A percentile compares a stretch with the other conserved stretches of the same genome.
Evolutionary conservation across 2,797 vertebrate species (phyloP).

Genomic region (Channa striata): DNA sequence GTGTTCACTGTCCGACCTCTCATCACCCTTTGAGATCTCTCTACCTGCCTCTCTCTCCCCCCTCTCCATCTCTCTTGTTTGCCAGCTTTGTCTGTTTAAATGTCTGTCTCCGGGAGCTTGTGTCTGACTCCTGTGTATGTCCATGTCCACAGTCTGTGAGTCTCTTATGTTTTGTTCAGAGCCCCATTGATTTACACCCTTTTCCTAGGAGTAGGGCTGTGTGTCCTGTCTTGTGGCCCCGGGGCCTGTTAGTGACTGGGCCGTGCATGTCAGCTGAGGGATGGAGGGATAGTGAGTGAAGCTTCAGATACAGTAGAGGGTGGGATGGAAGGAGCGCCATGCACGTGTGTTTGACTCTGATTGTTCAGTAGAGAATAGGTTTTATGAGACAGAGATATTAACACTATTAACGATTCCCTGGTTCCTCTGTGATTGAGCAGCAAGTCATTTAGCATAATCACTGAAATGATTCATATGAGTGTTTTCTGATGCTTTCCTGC

Average conservation of each 20-base stretch:
- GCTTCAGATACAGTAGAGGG: slow-evolving; percentile 64
- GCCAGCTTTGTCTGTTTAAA: too few relatives aligned
- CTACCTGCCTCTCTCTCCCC: slow-evolving; percentile 21
- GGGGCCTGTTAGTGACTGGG: slow-evolving; percentile 72
- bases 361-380: slow-evolving; percentile 2
- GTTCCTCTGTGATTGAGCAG: neutral
- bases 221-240: slow-evolving; percentile 62
- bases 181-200: slow-evolving; percentile 56
- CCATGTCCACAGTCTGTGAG: slow-evolving; percentile 29
- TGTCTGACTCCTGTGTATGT: slow-evolving; percentile 39
- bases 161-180: slow-evolving; percentile 39
- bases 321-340: slow-evolving; percentile 7
- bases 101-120: neutral
- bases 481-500: neutral
- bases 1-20: slow-evolving; percentile 44
- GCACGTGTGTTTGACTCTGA: slow-evolving; percentile 7
- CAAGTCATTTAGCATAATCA: neutral
- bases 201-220: slow-evolving; percentile 3
- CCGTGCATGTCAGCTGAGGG: slow-evolving; percentile 63
- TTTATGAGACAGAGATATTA: slow-evolving; percentile 5
- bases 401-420: neutral
- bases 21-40: slow-evolving; percentile 36
- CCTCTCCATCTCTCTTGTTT: too few relatives aligned
- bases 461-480: neutral
- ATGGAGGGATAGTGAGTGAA: slow-evolving; percentile 59